Conservation (phyloP, 2,888 invertebrate genomes). For the Linnaemya vulpina region DNA sequence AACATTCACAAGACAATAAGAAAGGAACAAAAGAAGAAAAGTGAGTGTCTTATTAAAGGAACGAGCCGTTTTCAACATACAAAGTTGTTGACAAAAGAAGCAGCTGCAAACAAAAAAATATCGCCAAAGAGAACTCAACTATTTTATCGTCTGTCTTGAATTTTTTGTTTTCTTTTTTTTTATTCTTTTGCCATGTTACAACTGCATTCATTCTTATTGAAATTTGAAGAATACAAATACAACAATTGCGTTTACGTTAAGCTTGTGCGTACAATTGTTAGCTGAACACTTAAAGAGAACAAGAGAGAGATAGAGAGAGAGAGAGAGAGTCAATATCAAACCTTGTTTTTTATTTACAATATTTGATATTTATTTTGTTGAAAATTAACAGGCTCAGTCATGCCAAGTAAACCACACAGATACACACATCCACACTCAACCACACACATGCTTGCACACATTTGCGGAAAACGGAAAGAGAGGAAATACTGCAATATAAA, state of each 20-base stretch:
- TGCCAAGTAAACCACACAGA: conserved; percentile 53
- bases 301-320: no score
- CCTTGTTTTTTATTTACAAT: neutral
- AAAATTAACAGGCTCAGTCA: conserved; percentile 60
- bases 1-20: conserved; percentile 25
- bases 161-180: conserved; percentile 29
- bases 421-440: no score
- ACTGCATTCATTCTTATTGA: conserved; percentile 21
- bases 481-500: conserved; percentile 61
- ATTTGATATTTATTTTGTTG: conserved; percentile 28
- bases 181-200: conserved; percentile 8
- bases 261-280: conserved; percentile 57
- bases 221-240: conserved; percentile 28
- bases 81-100: conserved; percentile 65
- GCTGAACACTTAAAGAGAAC: conserved; percentile 51
- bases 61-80: conserved; percentile 53
- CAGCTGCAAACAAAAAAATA: conserved; percentile 73
- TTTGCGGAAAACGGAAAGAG: conserved; percentile 68
- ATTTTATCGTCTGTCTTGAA: conserved; percentile 43
- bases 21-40: conserved; percentile 14
- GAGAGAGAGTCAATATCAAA: conserved; percentile 35
- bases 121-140: conserved; percentile 65
- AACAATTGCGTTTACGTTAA: neutral
- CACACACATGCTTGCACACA: no score
- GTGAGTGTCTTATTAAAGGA: conserved; percentile 53